These are phyloP conservation scores for Ophion ventricosus DNA, from an alignment of 2,888 invertebrate species.

Conservation along the genomic window DNA sequence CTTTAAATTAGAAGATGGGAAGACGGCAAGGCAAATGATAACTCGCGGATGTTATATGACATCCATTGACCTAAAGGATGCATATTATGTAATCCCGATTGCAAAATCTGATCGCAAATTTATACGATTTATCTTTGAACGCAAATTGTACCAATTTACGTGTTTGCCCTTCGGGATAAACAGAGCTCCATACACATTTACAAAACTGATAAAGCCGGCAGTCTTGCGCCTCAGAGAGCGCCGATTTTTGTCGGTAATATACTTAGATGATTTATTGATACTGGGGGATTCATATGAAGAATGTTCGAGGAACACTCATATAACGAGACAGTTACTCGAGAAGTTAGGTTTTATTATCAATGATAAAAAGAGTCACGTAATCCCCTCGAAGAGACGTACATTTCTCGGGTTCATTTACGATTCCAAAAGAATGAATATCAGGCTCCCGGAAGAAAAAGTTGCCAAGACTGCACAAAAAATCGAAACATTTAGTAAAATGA, in stretches of 20 bases:
- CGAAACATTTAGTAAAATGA: constrained; percentile 24
- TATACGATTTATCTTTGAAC: constrained; percentile 26
- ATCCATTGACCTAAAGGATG: constrained; percentile 20
- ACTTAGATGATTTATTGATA: constrained; percentile 54
- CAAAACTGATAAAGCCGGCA: too few species aligned
- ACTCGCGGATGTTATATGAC: too few species aligned
- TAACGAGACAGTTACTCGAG: constrained; percentile 13
- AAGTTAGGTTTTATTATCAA: constrained; percentile 57
- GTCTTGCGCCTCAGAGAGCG: too few species aligned
- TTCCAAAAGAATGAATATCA: too few species aligned
- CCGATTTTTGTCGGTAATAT: background rate
- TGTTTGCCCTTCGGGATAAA: too few species aligned
- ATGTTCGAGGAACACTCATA: constrained; percentile 29
- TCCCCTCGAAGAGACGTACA: background rate
- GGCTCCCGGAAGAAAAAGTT: too few species aligned
- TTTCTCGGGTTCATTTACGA: too few species aligned
- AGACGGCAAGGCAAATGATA: too few species aligned
- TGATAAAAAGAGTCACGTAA: constrained; percentile 34
- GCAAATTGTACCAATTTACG: too few species aligned
- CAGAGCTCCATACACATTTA: too few species aligned
- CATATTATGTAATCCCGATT: constrained; percentile 40
- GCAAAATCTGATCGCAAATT: constrained; percentile 33
- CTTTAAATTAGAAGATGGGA: background rate
- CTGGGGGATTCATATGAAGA: constrained; percentile 41
- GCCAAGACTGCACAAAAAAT: background rate